A percentile compares a stretch with the other conserved stretches of the same genome.
phyloP scores from a whole-genome alignment of 2,797 vertebrate genomes.

The Loriculus beryllinus region DNA sequence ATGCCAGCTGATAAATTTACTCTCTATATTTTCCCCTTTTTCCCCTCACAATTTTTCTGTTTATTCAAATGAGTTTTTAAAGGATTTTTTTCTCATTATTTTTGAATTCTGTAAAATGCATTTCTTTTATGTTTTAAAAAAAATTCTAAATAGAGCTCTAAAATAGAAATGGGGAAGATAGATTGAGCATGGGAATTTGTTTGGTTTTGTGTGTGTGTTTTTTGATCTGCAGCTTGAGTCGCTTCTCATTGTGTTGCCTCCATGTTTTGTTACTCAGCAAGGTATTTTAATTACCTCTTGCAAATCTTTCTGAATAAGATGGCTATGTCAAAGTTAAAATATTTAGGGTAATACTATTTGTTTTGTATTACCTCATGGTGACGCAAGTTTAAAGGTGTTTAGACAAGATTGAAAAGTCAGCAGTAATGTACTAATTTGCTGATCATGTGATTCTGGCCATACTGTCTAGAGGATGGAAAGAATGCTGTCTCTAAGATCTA shows the following conservation, averaged over 20 bases:
- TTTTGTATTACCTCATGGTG: background rate
- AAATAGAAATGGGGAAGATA: background rate
- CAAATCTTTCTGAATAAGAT: background rate
- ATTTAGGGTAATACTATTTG: background rate
- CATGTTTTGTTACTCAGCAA: background rate
- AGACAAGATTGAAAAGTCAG: background rate
- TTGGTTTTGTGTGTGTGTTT: background rate
- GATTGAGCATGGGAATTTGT: background rate
- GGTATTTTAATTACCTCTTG: background rate
- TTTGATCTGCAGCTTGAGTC: background rate
- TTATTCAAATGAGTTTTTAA: background rate
- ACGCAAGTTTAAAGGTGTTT: background rate
- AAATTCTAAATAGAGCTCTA: background rate
- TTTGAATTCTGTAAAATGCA: background rate
- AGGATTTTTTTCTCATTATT: background rate
- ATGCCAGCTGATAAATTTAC: background rate
- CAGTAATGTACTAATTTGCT: background rate
- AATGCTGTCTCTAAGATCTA: background rate
- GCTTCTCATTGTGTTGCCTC: background rate
- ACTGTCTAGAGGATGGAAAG: background rate
- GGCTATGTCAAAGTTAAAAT: background rate
- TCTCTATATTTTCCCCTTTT: background rate
- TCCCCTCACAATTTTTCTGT: background rate
- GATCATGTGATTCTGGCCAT: background rate
- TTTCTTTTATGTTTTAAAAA: background rate